Evolutionary conservation across 2,888 invertebrate genomes (phyloP).

Genomic region (Orchestes rusci): DNA sequence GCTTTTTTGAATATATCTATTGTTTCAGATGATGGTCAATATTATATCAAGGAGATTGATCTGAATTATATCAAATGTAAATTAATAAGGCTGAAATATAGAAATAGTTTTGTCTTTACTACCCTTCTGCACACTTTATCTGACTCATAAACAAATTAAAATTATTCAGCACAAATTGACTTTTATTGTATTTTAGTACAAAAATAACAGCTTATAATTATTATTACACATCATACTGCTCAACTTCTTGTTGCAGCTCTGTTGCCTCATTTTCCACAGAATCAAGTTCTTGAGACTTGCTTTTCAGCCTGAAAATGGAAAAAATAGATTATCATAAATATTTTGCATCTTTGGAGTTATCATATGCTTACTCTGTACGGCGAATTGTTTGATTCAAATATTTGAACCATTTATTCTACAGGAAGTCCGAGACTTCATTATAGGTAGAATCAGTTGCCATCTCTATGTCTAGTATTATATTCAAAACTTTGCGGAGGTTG

Average conservation of each 20-base stretch:
- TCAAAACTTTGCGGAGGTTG: background rate
- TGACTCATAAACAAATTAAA: conserved; percentile 1
- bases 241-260: conserved; percentile 1
- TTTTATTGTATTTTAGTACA: too few relatives aligned
- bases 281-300: too few relatives aligned
- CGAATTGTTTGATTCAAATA: conserved; percentile 5
- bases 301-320: conserved; percentile 1
- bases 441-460: conserved; percentile 3
- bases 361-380: conserved; percentile 4
- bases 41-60: conserved; percentile 1
- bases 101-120: too few relatives aligned
- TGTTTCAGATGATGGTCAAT: conserved; percentile 1
- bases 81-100: too few relatives aligned
- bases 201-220: background rate
- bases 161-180: background rate
- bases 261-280: background rate
- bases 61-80: background rate
- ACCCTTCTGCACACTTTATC: conserved; percentile 3
- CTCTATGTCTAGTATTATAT: conserved; percentile 4
- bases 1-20: conserved; percentile 2
- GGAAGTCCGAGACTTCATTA: conserved; percentile 1
- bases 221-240: background rate
- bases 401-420: conserved; percentile 3
- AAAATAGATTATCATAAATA: conserved; percentile 1
- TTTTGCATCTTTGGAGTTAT: too few relatives aligned